These are phyloP conservation scores for Monopterus albus DNA, from an alignment of 2,113 vertebrate genomes.

Conservation along the genomic window DNA sequence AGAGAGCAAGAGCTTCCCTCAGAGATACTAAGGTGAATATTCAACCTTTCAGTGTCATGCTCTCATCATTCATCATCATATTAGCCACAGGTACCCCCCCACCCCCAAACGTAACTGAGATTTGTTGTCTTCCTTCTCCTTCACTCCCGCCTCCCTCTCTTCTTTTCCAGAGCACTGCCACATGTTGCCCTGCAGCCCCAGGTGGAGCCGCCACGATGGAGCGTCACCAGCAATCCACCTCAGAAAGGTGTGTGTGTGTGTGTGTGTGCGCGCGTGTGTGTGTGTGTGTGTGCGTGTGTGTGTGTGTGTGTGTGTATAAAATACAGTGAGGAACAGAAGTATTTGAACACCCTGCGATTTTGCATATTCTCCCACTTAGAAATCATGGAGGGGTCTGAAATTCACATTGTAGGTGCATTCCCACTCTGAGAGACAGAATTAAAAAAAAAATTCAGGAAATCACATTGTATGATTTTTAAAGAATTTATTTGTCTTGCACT, in stretches of 20 bases:
- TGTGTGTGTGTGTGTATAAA: too few relatives aligned
- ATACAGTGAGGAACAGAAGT: too few relatives aligned
- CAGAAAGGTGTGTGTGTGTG: conserved; percentile 54
- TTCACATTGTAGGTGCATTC: too few relatives aligned
- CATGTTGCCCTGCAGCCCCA: conserved; percentile 55
- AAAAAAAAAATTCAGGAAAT: too few relatives aligned
- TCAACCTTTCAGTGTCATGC: conserved; percentile 60
- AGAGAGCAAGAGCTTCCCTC: conserved; percentile 62
- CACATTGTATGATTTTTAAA: too few relatives aligned
- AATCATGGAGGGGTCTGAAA: too few relatives aligned
- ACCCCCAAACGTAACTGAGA: conserved; percentile 74
- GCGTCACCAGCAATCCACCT: conserved; percentile 16
- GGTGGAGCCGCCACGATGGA: conserved; percentile 69
- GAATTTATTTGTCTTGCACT: too few relatives aligned
- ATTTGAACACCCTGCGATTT: too few relatives aligned
- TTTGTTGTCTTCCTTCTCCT: conserved; percentile 73
- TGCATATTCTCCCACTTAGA: too few relatives aligned
- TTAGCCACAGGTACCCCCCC: conserved; percentile 58
- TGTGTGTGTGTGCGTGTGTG: too few relatives aligned
- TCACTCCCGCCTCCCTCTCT: conserved; percentile 76
- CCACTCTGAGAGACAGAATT: too few relatives aligned
- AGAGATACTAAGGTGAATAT: conserved; percentile 74
- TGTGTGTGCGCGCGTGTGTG: too few relatives aligned
- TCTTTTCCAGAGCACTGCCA: conserved; percentile 78
- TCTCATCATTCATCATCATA: conserved; percentile 63